Conservation (phyloP, 2,797 vertebrate genomes). For the Urosaurus nigricauda region DNA sequence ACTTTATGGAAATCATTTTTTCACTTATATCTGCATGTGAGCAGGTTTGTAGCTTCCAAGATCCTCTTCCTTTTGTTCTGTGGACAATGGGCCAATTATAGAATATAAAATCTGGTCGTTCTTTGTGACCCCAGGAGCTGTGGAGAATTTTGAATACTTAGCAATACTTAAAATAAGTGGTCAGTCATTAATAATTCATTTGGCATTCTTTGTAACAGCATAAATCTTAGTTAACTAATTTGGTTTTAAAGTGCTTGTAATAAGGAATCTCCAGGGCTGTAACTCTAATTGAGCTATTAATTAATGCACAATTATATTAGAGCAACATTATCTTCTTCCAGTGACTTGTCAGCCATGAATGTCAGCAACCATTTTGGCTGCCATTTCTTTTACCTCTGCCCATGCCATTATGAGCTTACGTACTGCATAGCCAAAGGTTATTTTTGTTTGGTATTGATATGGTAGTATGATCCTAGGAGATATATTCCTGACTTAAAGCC, state of each 20-base stretch:
- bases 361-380: not conserved
- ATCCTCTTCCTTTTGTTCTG: constrained; percentile 44
- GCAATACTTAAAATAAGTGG: constrained; percentile 73
- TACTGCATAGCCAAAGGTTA: not conserved
- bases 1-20: not conserved
- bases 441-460: not conserved
- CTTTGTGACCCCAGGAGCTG: constrained; percentile 47
- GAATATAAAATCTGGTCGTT: constrained; percentile 41
- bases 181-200: constrained; percentile 80
- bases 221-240: constrained; percentile 76
- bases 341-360: constrained; percentile 34
- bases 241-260: constrained; percentile 72
- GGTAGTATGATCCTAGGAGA: not conserved
- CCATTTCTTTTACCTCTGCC: not conserved
- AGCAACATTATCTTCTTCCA: constrained; percentile 46
- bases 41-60: not conserved
- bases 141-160: constrained; percentile 64
- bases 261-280: constrained; percentile 71
- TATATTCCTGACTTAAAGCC: not conserved
- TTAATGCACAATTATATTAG: constrained; percentile 67
- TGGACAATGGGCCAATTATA: constrained; percentile 44
- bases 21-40: not conserved
- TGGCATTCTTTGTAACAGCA: constrained; percentile 71
- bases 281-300: constrained; percentile 73
- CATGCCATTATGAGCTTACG: not conserved